phyloP scores from a whole-genome alignment of 2,888 invertebrate genomes.

The Pyrrhia umbra region DNA sequence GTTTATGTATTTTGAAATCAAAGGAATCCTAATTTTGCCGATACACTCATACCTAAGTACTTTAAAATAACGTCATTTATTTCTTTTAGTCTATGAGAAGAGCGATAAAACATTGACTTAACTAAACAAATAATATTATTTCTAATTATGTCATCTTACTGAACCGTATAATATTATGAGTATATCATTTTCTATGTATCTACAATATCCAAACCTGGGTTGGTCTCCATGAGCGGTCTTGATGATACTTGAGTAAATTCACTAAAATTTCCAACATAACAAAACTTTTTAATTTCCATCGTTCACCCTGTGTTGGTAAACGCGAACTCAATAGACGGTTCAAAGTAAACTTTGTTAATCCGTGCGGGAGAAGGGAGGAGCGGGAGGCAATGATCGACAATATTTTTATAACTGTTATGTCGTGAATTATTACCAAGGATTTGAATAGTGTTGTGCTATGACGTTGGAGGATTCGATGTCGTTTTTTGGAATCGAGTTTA shows the following conservation, averaged over 20 bases:
- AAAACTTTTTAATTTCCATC: constrained; percentile 62
- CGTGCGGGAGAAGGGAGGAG: constrained; percentile 1
- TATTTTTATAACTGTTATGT: constrained; percentile 23
- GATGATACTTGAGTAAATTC: background rate
- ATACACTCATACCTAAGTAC: too few relatives aligned
- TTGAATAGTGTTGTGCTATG: background rate
- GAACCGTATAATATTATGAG: too few relatives aligned
- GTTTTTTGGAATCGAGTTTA: background rate
- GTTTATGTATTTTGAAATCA: too few relatives aligned
- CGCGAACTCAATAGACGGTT: constrained; percentile 54
- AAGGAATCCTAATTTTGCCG: too few relatives aligned
- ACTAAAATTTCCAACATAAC: constrained; percentile 46
- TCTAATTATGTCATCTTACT: too few relatives aligned
- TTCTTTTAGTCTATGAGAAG: too few relatives aligned
- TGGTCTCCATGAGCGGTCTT: too few relatives aligned
- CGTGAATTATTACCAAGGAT: constrained; percentile 24
- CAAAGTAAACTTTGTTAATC: constrained; percentile 59
- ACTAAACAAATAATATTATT: too few relatives aligned
- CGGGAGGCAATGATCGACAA: constrained; percentile 42
- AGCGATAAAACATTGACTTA: too few relatives aligned
- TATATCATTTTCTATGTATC: background rate
- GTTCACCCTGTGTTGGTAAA: constrained; percentile 52
- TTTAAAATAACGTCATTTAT: too few relatives aligned
- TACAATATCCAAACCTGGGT: too few relatives aligned
- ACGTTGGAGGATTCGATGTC: background rate